Conservation (phyloP, 2,113 vertebrate genomes). For the Formicarius rufipectus region DNA sequence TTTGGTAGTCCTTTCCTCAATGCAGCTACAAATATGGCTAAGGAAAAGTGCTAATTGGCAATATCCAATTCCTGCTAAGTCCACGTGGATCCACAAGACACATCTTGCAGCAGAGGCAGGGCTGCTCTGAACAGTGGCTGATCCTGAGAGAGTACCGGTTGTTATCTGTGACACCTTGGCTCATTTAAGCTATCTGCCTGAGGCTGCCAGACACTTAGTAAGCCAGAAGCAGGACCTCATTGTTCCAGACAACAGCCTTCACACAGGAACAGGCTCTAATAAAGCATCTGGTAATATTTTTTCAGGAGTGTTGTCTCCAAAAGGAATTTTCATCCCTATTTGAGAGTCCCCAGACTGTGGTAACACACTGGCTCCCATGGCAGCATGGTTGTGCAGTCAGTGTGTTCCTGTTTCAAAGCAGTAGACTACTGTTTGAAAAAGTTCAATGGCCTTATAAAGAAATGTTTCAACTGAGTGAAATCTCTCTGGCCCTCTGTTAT, state of each 20-base stretch:
- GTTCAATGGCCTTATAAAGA: background rate
- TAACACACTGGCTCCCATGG: background rate
- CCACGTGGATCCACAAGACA: background rate
- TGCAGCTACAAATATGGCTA: background rate
- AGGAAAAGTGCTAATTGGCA: rapidly evolving
- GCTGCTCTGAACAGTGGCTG: background rate
- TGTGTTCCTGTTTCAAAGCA: background rate
- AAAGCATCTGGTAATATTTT: background rate
- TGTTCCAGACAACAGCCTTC: background rate
- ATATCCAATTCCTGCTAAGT: background rate
- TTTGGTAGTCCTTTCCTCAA: background rate
- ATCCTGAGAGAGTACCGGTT: background rate
- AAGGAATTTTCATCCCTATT: background rate
- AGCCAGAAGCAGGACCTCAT: background rate
- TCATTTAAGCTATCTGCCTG: background rate
- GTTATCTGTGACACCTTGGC: background rate
- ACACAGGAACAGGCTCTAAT: background rate
- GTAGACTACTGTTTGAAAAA: background rate
- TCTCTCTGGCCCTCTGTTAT: background rate
- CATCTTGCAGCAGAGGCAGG: background rate
- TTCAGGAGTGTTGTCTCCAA: background rate
- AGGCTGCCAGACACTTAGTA: background rate
- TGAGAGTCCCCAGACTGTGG: background rate
- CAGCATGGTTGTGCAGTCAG: background rate
- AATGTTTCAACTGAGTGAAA: background rate